A percentile compares a stretch with the other conserved stretches of the same genome.
Conservation (phyloP, 2,888 invertebrate genomes). For the Sipunculus nudus region DNA sequence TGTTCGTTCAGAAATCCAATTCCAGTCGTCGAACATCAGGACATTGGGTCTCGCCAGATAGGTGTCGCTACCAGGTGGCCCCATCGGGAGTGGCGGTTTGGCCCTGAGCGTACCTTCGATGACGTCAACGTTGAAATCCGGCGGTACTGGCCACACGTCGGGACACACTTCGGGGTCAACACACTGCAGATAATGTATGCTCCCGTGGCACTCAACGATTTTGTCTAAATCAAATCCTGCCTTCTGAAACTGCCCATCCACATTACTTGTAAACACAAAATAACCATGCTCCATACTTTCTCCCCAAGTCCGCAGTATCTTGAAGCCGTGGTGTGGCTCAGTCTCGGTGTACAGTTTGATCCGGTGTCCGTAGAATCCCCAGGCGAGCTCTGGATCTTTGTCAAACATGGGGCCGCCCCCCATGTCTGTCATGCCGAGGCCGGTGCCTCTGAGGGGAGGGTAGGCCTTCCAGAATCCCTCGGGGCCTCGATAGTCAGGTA, state of each 20-base stretch:
- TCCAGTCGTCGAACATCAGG: constrained; percentile 9
- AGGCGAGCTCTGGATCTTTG: constrained; percentile 9
- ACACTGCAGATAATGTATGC: constrained; percentile 13
- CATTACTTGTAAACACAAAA: constrained; percentile 22
- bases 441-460: constrained; percentile 3
- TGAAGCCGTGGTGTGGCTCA: constrained; percentile 14
- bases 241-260: constrained; percentile 17
- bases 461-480: constrained; percentile 17
- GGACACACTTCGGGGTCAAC: not conserved
- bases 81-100: not conserved
- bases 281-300: not conserved
- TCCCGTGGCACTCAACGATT: constrained; percentile 17
- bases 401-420: constrained; percentile 9
- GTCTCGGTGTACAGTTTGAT: constrained; percentile 1
- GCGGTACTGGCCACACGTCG: constrained; percentile 3
- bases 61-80: not conserved
- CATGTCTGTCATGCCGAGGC: constrained; percentile 11
- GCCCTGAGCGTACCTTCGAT: constrained; percentile 5
- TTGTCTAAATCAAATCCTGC: constrained; percentile 10
- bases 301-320: constrained; percentile 8
- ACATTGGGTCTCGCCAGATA: constrained; percentile 11
- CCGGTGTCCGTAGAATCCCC: constrained; percentile 14
- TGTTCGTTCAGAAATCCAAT: constrained; percentile 1
- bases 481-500: constrained; percentile 11
- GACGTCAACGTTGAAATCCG: not conserved